phyloP scores from a whole-genome alignment of 2,113 vertebrate genomes.

The Sinocyclocheilus anophthalmus region DNA sequence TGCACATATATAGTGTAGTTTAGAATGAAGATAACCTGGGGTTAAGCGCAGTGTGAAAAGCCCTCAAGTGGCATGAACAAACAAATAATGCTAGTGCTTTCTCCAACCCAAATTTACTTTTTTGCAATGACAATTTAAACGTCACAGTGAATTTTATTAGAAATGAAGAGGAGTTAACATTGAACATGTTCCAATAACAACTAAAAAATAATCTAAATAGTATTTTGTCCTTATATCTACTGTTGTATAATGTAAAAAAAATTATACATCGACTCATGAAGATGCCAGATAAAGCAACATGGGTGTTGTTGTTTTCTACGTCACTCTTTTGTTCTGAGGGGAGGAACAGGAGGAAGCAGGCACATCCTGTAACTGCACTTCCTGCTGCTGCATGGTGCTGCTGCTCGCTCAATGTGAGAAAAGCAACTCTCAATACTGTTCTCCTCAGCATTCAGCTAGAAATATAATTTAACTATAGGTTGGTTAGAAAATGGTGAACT shows the following conservation, averaged over 20 bases:
- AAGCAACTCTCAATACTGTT: too few relatives aligned
- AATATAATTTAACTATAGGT: not conserved
- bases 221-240: not conserved
- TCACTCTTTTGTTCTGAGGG: conserved; percentile 71
- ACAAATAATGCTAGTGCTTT: too few relatives aligned
- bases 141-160: too few relatives aligned
- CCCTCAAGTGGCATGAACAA: too few relatives aligned
- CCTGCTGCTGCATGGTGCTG: conserved; percentile 62
- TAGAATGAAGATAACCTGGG: too few relatives aligned
- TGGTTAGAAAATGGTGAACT: not conserved
- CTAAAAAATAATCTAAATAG: not conserved
- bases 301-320: conserved; percentile 57
- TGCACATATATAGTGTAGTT: too few relatives aligned
- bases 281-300: conserved; percentile 21
- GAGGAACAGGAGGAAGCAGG: conserved; percentile 76
- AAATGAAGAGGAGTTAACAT: not conserved
- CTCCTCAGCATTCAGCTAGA: not conserved
- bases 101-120: too few relatives aligned
- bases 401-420: conserved; percentile 53
- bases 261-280: not conserved
- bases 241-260: not conserved
- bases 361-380: conserved; percentile 79
- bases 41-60: too few relatives aligned
- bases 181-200: not conserved
- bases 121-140: too few relatives aligned